These are phyloP conservation scores for Dorcus parallelipipedus DNA, from an alignment of 2,888 invertebrate species.

Conservation along the genomic window DNA sequence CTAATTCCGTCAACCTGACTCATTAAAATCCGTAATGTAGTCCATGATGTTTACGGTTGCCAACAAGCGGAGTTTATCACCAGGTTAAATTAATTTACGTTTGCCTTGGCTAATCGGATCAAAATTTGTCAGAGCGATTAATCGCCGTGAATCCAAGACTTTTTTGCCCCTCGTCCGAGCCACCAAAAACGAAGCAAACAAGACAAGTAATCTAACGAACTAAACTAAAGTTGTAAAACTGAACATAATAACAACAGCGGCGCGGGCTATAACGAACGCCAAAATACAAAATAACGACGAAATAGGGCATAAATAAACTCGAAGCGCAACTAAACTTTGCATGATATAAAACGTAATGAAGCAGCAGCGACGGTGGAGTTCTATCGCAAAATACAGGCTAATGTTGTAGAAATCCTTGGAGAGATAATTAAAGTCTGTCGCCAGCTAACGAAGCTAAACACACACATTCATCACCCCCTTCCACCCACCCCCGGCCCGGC, in stretches of 20 bases:
- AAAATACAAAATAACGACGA: constrained; percentile 24
- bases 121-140: too few relatives aligned
- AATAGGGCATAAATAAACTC: constrained; percentile 27
- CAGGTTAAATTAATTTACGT: too few relatives aligned
- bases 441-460: constrained; percentile 46
- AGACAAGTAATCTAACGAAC: too few relatives aligned
- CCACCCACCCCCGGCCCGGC: constrained; percentile 16
- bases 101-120: too few relatives aligned
- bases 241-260: constrained; percentile 14
- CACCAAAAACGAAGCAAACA: too few relatives aligned
- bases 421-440: constrained; percentile 49
- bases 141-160: too few relatives aligned
- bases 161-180: too few relatives aligned
- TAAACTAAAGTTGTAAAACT: constrained; percentile 22
- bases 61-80: too few relatives aligned
- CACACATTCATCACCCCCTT: constrained; percentile 42
- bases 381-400: constrained; percentile 34
- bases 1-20: too few relatives aligned
- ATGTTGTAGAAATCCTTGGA: constrained; percentile 44
- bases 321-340: constrained; percentile 27
- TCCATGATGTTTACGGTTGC: too few relatives aligned
- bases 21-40: too few relatives aligned
- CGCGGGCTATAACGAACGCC: constrained; percentile 21
- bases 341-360: constrained; percentile 36
- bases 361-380: constrained; percentile 22